phyloP scores from a whole-genome alignment of 2,888 invertebrate species.

The Baccha elongata region DNA sequence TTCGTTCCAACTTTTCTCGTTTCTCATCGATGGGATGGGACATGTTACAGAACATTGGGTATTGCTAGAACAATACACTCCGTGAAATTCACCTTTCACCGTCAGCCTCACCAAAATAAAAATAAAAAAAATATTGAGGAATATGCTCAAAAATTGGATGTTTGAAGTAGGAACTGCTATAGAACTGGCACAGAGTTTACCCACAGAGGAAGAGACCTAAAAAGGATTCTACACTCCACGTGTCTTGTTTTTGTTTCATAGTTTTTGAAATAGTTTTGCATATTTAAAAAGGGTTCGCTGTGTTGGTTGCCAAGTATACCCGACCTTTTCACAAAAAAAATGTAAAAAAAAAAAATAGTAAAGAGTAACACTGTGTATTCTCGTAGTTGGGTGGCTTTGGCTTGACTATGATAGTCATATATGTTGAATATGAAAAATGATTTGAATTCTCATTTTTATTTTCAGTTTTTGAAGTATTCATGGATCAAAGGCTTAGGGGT shows the following conservation, averaged over 20 bases:
- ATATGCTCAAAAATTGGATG: not conserved
- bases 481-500: slow-evolving; percentile 63
- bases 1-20: no score
- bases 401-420: slow-evolving; percentile 36
- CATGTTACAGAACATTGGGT: no score
- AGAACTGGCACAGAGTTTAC: not conserved
- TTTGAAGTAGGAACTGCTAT: not conserved
- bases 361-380: no score
- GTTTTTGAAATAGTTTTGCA: slow-evolving; percentile 68
- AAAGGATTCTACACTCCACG: slow-evolving; percentile 57
- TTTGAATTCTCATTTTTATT: slow-evolving; percentile 68
- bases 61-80: not conserved
- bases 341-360: no score
- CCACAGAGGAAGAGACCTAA: slow-evolving; percentile 18
- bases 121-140: not conserved
- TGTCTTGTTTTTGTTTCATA: slow-evolving; percentile 64
- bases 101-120: not conserved
- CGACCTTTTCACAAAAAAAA: not conserved
- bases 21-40: no score
- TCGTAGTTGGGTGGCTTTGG: not conserved
- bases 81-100: slow-evolving; percentile 4
- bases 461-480: slow-evolving; percentile 66
- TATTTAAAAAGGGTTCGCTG: slow-evolving; percentile 27
- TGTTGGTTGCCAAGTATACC: not conserved
- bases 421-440: slow-evolving; percentile 56